These are phyloP conservation scores for Corythornis vintsioides DNA, from an alignment of 2,113 vertebrate genomes.

Conservation along the genomic window DNA sequence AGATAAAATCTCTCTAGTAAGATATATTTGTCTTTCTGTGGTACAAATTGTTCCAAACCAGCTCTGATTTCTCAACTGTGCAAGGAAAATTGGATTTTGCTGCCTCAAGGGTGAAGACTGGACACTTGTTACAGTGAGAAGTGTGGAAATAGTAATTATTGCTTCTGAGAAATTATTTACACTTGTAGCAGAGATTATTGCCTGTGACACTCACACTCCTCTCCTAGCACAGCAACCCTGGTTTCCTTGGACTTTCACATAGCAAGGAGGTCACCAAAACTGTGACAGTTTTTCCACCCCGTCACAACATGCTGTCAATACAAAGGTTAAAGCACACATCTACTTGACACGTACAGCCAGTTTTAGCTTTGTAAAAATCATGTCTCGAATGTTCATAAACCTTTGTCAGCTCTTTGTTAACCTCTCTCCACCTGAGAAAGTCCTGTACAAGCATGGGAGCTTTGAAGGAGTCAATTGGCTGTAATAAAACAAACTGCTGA, in stretches of 20 bases:
- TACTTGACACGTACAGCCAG: neutral
- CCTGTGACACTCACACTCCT: rapidly evolving
- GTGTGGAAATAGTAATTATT: neutral
- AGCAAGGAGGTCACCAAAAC: neutral
- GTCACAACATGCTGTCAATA: neutral
- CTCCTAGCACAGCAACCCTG: neutral
- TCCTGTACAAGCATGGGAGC: neutral
- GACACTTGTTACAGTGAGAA: neutral
- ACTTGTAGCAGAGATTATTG: neutral
- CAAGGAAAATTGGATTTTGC: neutral
- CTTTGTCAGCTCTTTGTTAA: neutral
- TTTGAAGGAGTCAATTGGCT: neutral
- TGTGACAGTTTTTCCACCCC: rapidly evolving
- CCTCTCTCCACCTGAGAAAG: neutral
- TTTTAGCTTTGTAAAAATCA: neutral
- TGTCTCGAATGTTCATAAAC: neutral
- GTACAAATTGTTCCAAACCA: neutral
- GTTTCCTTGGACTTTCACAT: neutral
- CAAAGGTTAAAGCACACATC: neutral
- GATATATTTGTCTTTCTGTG: neutral
- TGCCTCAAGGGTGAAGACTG: neutral
- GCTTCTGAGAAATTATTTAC: neutral
- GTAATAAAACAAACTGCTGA: neutral
- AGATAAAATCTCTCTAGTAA: neutral
- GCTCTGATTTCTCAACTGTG: neutral